These are phyloP conservation scores for Zoanthus sansibaricus DNA, from an alignment of 92 coral and sea anemone genomes.

Conservation along the genomic window DNA sequence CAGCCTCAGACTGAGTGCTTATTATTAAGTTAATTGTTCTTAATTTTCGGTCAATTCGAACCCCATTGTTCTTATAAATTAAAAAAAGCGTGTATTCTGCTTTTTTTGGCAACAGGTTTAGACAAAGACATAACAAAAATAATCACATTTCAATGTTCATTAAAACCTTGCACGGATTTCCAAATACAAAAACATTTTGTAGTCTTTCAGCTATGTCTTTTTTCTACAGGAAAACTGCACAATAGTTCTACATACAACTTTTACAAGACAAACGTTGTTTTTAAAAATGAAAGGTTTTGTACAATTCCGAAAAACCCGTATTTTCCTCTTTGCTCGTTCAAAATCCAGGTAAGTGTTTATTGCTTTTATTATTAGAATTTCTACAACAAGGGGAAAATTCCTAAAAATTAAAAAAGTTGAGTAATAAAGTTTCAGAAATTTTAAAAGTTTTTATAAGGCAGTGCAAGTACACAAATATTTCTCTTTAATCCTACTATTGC, in stretches of 20 bases:
- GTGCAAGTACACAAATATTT: no score
- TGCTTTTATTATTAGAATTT: not conserved
- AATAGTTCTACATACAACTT: not conserved
- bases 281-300: not conserved
- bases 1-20: no score
- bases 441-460: no score
- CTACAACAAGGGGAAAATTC: not conserved
- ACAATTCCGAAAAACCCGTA: not conserved
- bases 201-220: not conserved
- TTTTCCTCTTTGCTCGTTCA: constrained; percentile 51
- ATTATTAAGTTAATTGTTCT: no score
- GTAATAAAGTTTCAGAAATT: no score
- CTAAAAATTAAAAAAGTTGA: not conserved
- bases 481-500: no score
- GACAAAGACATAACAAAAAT: not conserved
- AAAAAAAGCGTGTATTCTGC: not conserved
- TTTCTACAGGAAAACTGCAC: not conserved
- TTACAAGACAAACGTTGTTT: not conserved
- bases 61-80: no score
- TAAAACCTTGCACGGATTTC: not conserved
- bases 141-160: not conserved
- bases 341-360: constrained; percentile 18
- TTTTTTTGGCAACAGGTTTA: not conserved
- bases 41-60: no score
- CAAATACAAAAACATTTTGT: not conserved